phyloP scores from a whole-genome alignment of 1,140 invertebrate species.

The Drosophila mayri region DNA sequence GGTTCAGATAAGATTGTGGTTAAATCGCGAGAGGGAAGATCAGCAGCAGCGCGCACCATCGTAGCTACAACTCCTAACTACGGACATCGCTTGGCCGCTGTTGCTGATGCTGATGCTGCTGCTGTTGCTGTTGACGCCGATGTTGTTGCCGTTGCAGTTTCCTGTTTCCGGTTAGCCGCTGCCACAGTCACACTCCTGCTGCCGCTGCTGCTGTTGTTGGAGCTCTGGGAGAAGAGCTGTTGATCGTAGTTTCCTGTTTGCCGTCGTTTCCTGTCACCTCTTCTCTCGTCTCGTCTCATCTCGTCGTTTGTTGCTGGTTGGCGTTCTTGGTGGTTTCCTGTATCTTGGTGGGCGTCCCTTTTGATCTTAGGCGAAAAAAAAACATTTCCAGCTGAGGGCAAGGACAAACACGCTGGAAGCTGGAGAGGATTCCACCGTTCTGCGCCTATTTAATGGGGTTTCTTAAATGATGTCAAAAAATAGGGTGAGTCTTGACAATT shows the following conservation, averaged over 20 bases:
- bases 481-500: conserved; percentile 17
- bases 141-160: conserved; percentile 45
- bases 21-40: conserved; percentile 51
- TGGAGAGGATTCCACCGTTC: not conserved
- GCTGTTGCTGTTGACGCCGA: conserved; percentile 32
- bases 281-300: conserved; percentile 47
- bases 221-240: conserved; percentile 22
- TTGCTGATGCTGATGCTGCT: conserved; percentile 37
- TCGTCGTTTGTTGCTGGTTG: conserved; percentile 52
- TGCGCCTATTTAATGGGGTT: not conserved
- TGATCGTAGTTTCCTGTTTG: conserved; percentile 38
- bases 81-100: conserved; percentile 58
- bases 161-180: conserved; percentile 37
- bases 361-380: conserved; percentile 40
- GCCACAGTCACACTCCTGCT: conserved; percentile 28
- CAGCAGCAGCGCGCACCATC: conserved; percentile 53
- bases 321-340: conserved; percentile 56
- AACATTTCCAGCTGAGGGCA: conserved; percentile 35
- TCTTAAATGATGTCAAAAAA: no score
- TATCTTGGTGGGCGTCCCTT: conserved; percentile 55
- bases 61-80: conserved; percentile 40
- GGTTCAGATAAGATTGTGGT: conserved; percentile 60
- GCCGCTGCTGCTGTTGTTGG: conserved; percentile 1
- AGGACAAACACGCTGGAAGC: not conserved
- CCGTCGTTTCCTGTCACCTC: conserved; percentile 35